Evolutionary conservation across 2,797 vertebrate species (phyloP).

Genomic region (Acipenser oxyrinchus): DNA sequence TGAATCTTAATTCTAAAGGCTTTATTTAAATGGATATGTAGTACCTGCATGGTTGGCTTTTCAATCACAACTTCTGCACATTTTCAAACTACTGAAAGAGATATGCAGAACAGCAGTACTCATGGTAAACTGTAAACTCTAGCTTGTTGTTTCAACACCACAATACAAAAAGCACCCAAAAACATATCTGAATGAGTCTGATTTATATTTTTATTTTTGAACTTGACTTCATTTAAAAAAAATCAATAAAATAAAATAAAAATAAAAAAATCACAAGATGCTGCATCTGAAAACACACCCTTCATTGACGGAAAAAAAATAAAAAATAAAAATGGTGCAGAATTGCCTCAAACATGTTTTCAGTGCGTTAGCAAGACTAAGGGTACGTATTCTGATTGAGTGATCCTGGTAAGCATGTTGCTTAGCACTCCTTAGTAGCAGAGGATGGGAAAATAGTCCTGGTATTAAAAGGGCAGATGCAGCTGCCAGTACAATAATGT

Average conservation of each 20-base stretch:
- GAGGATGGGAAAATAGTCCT: constrained; percentile 7
- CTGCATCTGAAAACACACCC: neutral
- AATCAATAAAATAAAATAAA: no score
- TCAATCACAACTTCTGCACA: constrained; percentile 22
- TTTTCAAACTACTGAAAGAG: constrained; percentile 7
- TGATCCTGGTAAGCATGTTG: neutral
- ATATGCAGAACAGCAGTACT: no score
- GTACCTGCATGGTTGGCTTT: constrained; percentile 13
- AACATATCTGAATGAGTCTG: neutral
- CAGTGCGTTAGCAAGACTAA: constrained; percentile 18
- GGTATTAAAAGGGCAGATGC: constrained; percentile 9
- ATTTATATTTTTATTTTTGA: no score
- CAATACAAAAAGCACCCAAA: constrained; percentile 15
- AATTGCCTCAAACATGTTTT: constrained; percentile 6
- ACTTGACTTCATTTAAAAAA: neutral
- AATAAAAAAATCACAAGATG: neutral
- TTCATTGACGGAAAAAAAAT: constrained; percentile 10
- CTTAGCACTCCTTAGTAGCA: constrained; percentile 4
- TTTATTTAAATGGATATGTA: constrained; percentile 4
- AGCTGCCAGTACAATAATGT: constrained; percentile 15
- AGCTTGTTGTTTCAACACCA: neutral
- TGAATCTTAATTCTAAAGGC: no score
- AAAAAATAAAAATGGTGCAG: neutral
- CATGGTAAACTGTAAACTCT: no score
- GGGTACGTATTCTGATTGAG: constrained; percentile 3